phyloP scores from a whole-genome alignment of 2,113 vertebrate genomes.

The Numida meleagris region DNA sequence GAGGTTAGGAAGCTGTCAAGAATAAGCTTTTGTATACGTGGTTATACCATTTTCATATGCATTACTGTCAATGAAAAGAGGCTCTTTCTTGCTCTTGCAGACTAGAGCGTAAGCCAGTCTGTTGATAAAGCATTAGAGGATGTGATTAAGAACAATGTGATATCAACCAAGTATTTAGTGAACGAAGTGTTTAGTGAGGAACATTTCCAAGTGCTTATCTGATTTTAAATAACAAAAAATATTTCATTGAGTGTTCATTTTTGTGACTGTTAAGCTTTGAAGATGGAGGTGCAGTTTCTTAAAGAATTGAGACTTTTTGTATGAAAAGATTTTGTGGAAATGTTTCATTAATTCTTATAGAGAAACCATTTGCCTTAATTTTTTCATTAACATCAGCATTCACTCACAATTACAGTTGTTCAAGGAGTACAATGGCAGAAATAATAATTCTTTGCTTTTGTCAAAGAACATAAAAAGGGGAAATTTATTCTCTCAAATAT shows the following conservation, averaged over 20 bases:
- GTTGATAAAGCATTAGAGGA: not conserved
- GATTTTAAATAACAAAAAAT: not conserved
- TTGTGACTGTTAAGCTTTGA: not conserved
- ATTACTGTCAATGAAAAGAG: not conserved
- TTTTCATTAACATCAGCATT: constrained; percentile 73
- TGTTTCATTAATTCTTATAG: constrained; percentile 69
- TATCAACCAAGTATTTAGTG: not conserved
- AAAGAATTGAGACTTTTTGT: not conserved
- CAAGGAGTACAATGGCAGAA: constrained; percentile 70
- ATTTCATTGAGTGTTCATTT: not conserved
- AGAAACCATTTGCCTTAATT: constrained; percentile 46
- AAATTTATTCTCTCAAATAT: constrained; percentile 65
- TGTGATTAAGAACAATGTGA: not conserved
- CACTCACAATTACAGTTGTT: constrained; percentile 71
- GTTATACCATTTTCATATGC: not conserved
- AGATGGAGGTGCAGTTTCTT: not conserved
- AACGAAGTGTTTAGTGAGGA: not conserved
- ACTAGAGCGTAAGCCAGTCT: not conserved
- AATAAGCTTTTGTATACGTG: not conserved
- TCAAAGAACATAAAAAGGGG: constrained; percentile 35
- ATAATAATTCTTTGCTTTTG: constrained; percentile 77
- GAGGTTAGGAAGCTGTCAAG: not conserved
- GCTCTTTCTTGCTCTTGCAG: not conserved
- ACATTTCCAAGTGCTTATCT: not conserved
- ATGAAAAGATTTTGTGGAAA: constrained; percentile 61